Evolutionary conservation across 2,888 invertebrate genomes (phyloP), one percentile per base, ranked within the genome.

Genomic region (Drosophila trichaetosa): DNA sequence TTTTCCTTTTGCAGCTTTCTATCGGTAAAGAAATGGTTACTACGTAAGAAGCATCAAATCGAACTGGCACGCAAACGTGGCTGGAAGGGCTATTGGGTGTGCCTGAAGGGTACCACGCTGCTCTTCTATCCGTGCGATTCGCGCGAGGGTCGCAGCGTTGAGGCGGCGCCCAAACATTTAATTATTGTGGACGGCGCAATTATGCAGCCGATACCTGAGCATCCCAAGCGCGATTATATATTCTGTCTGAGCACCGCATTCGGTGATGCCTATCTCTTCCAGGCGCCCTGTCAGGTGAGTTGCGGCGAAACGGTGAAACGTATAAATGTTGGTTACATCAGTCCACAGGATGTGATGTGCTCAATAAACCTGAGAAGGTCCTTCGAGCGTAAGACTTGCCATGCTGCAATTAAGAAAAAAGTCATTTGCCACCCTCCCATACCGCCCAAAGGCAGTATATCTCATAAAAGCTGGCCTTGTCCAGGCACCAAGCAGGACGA

Each of bases 71-170:
- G 98, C 69, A 98, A 98, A 93, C 95, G 99, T 52, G 98, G 98
- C 81, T 99, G 99, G 99, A 99, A 99, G 94, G 98, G 98, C 79
- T 99, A 99, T 94, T 99, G 99, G 99, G 99, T 99, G 63, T 99
- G 98, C 93, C 94, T 99, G 88, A 99, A 99, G 94, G 99, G 99
- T 85, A 99, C 98, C 71, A 98, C 98, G 54, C 94, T 99, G 70
- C 95, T 99, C 70, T 99, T 99, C 94, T 99, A 99, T 94, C 98
- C 98, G 4, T 98, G 98, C 93, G 98, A 98, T 93, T 97, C 97
- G 51, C 96, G 98, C 77, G 98, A 98, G 93, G 97, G 97, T 54
- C 95, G 97, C 77, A 97, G 97, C 42, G 97, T 98, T 76, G 98
- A 98, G 93, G 97, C 98, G 46, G 97, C 98, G 52, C 98, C 98